Evolutionary conservation across 2,797 vertebrate genomes (phyloP), one percentile per base, ranked within the genome.

Genomic region (Acomys russatus): DNA sequence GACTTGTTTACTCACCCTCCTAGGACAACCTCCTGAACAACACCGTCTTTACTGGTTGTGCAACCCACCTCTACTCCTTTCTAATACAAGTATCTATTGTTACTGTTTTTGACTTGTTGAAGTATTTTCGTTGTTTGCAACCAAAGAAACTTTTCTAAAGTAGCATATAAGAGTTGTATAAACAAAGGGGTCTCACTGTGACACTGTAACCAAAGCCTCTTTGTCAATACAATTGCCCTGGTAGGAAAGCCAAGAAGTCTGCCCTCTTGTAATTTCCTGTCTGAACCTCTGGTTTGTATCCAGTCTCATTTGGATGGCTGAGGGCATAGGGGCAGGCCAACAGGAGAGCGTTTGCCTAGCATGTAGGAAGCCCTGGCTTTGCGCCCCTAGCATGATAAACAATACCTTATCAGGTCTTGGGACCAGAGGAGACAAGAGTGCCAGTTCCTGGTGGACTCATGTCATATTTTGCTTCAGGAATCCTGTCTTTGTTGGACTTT

Each of bases 41-140:
- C 96, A 85, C 85, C 78, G 56, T 88, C 91, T 91, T 92, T 78
- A 79, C 83, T 70, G 35, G 85, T 76, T 92, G 89, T 82, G 63
- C 61, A 23, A 89, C n/a, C 63, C 38, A 66, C 3, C 3, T 18
- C 78, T 71, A 15, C 88, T 92, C 90, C 49, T 96, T 95, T 79
- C 44, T 82, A 70, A 77, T 73, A 18, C 66, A 51, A 64, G 82
- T 14, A 17, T 90, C 90, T 59, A 59, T 91, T 14, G 56, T 93
- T 86, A 35, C 64, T 96, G 68, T 18, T 70, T 70, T 70, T 54
- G 44, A 68, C 30, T 54, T 70, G 44, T 68, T 90, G 82, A 61
- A 78, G 11, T 71, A 95, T 97, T 92, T 83, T 86, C 92, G 33
- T 91, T 74, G 51, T 56, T 94, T 76, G 35, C 38, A 91, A 59